Conservation (phyloP, 2,888 invertebrate species). For the Cephus spinipes region DNA sequence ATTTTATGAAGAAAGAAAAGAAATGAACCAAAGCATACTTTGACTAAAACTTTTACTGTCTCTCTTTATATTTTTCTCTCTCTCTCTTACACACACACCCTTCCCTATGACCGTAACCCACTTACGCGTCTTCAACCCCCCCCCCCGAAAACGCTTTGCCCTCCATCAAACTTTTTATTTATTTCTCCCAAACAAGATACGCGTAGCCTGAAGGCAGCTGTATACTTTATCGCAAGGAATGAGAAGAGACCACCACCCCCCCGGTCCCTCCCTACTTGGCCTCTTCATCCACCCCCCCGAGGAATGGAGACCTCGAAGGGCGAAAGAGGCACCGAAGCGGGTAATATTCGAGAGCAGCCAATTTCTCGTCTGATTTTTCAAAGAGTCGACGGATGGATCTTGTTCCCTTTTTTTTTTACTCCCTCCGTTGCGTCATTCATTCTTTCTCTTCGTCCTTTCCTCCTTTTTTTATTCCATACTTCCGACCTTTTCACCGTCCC, state of each 20-base stretch:
- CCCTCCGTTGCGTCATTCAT: background rate
- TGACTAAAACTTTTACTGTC: background rate
- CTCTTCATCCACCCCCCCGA: background rate
- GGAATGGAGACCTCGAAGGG: slow-evolving; percentile 3
- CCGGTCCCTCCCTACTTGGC: too few species aligned
- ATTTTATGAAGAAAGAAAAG: background rate
- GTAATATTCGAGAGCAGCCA: slow-evolving; percentile 30
- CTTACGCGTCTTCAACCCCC: slow-evolving; percentile 22
- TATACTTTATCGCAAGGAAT: slow-evolving; percentile 11
- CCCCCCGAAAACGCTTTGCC: background rate
- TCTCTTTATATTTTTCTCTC: background rate
- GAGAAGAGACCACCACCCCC: background rate
- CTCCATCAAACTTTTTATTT: slow-evolving; percentile 29
- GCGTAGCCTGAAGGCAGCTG: slow-evolving; percentile 12
- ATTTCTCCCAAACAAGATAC: slow-evolving; percentile 25
- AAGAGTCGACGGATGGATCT: slow-evolving; percentile 17
- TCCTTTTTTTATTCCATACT: background rate
- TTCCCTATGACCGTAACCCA: slow-evolving; percentile 28
- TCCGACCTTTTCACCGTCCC: background rate
- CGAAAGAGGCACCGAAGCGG: slow-evolving; percentile 20
- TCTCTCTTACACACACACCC: background rate
- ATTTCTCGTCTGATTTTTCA: slow-evolving; percentile 37
- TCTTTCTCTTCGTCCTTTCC: background rate
- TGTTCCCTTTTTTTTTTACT: background rate
- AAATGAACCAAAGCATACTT: background rate